Percentiles rank a stretch among this genome's conserved stretches.
phyloP scores from a whole-genome alignment of 2,888 invertebrate genomes.

The Cheilosia vernalis region DNA sequence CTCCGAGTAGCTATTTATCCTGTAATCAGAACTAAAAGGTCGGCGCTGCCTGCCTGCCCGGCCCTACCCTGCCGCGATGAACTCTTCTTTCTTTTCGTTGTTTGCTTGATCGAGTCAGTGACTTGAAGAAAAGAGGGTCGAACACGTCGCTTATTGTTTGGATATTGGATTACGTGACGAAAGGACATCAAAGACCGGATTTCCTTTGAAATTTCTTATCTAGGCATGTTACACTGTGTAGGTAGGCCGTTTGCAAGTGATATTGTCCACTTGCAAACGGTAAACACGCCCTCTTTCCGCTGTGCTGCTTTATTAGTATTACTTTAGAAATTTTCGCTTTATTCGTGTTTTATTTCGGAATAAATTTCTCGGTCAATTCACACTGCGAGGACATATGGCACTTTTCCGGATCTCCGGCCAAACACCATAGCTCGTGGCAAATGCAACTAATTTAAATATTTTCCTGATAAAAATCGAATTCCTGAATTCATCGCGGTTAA shows the following conservation, averaged over 20 bases:
- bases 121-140: conserved; percentile 38
- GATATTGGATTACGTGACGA: conserved; percentile 36
- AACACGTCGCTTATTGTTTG: conserved; percentile 24
- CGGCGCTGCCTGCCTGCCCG: background rate
- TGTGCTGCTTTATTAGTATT: conserved; percentile 25
- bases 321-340: background rate
- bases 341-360: conserved; percentile 20
- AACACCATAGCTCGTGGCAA: conserved; percentile 36
- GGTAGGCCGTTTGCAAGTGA: background rate
- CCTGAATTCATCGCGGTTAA: conserved; percentile 58
- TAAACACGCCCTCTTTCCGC: conserved; percentile 19
- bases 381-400: conserved; percentile 65
- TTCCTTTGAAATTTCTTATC: conserved; percentile 29
- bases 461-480: conserved; percentile 62
- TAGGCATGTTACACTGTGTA: background rate
- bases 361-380: conserved; percentile 72
- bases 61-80: background rate
- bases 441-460: conserved; percentile 57
- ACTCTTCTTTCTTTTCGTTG: conserved; percentile 11
- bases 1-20: conserved; percentile 21
- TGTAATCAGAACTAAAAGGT: conserved; percentile 22
- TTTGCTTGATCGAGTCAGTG: conserved; percentile 41
- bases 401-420: conserved; percentile 46
- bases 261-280: conserved; percentile 6
- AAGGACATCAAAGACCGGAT: conserved; percentile 46